Base-by-base conservation (phyloP, 2,113 vertebrate species). In the Prionailurus viverrinus region DNA sequence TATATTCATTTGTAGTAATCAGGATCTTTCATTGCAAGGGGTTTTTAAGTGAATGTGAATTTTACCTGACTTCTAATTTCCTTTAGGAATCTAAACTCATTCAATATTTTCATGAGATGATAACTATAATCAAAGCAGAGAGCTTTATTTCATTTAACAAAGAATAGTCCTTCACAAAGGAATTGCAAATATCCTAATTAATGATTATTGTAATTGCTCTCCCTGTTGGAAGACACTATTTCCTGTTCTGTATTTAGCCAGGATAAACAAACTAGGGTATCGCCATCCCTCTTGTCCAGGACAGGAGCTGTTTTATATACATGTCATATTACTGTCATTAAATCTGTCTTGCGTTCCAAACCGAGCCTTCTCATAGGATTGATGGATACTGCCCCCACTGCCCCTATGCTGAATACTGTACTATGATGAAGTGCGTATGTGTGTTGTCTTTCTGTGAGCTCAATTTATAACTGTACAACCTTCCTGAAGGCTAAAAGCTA, bases 131-230 rank as follows among this genome's bases (percentile, higher is more conserved):
- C 80, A 95, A 90, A 51, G 25, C 63, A 93, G 61, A 91, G 41
- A 71, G 33, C 15, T 95, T 95, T 89, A 98, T 93, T 97, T 89
- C 36, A 55, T 48, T 51, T 68, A 97, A 97, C 82, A 91, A 95
- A 85, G 63, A 66, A 94, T 7, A 94, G 71, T 69, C 12, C 66
- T 96, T 79, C 55, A 93, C 66, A 95, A 89, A 89, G n/a, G 61
- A 97, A 94, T 87, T 96, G 18, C 53, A 66, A 98, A 82, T 87
- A 82, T 13, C 63, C 89, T 63, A 93, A 95, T 93, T 91, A 93
- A 93, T 95, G 55, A 95, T 85, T 65, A 85, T 92, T 96, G 27
- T 94, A 93, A 89, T 97, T 96, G 27, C 5, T 96, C 13, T 92
- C 80, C 51, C 41, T 83, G 36, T 92, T 89, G 68, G 91, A 93